Evolutionary conservation across 2,888 invertebrate genomes (phyloP).

Genomic region (Volucella bombylans): DNA sequence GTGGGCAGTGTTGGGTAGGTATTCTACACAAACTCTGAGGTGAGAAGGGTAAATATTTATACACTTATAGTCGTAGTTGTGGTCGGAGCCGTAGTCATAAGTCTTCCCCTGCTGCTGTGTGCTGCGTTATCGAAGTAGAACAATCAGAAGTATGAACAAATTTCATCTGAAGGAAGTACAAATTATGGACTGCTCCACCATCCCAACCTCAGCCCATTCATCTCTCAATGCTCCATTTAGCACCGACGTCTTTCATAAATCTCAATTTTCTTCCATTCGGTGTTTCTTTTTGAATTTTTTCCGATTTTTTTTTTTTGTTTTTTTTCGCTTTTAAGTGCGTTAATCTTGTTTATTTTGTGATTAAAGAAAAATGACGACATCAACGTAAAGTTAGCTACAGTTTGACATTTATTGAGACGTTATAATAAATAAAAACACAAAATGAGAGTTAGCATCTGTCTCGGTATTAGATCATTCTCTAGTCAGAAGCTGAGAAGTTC

Average conservation of each 20-base stretch:
- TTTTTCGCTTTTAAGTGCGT: not conserved
- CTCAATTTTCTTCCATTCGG: not conserved
- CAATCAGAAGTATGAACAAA: not conserved
- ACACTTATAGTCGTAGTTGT: not conserved
- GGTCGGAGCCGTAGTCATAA: not conserved
- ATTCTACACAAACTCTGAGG: no score
- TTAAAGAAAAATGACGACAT: slow-evolving; percentile 34
- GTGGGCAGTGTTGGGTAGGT: no score
- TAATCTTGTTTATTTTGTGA: slow-evolving; percentile 17
- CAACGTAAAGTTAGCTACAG: slow-evolving; percentile 10
- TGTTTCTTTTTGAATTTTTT: not conserved
- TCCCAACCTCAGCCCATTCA: no score
- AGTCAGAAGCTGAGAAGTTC: slow-evolving; percentile 9
- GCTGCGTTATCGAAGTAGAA: slow-evolving; percentile 22
- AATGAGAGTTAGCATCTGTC: not conserved
- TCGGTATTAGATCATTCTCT: slow-evolving; percentile 1
- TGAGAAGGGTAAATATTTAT: no score
- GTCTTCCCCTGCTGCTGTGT: not conserved
- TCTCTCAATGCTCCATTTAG: not conserved
- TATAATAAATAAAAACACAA: slow-evolving; percentile 15
- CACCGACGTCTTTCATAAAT: slow-evolving; percentile 16
- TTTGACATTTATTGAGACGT: slow-evolving; percentile 40
- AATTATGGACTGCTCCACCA: slow-evolving; percentile 17
- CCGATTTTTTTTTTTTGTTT: slow-evolving; percentile 1
- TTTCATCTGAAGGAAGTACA: not conserved